A percentile compares a stretch with the other conserved stretches of the same genome.
Conservation (phyloP, 2,113 vertebrate species). For the Carlito syrichta region DNA sequence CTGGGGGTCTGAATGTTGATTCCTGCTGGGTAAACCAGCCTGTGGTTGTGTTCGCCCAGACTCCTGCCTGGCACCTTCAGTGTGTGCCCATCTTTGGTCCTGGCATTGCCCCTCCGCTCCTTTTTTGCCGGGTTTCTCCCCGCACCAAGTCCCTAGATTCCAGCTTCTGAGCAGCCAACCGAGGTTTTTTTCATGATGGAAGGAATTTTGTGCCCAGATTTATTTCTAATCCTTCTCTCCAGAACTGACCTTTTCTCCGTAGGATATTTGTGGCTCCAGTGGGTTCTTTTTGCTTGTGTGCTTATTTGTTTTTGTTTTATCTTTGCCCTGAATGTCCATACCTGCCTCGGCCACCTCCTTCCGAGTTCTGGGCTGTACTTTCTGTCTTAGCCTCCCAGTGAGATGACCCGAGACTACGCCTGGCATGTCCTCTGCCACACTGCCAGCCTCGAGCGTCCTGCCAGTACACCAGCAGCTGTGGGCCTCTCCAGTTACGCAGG, state of each 20-base stretch:
- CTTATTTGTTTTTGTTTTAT: background rate
- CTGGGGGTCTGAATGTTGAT: background rate
- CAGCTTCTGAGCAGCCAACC: background rate
- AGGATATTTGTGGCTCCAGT: background rate
- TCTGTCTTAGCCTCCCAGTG: background rate
- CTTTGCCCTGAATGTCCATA: background rate
- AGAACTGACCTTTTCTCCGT: background rate
- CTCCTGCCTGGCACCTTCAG: background rate
- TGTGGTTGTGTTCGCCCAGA: background rate
- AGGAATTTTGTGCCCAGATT: background rate
- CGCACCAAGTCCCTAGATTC: background rate
- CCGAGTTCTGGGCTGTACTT: accelerated
- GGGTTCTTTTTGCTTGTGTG: background rate
- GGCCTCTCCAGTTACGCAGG: background rate
- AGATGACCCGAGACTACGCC: background rate
- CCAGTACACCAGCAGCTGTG: background rate
- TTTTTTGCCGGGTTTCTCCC: background rate
- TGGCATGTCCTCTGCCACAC: background rate
- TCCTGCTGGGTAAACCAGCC: background rate
- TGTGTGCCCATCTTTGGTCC: background rate
- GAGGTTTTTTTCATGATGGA: background rate
- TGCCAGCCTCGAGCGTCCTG: background rate
- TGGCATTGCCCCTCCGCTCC: background rate
- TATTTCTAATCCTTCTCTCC: background rate
- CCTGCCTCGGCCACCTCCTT: background rate